Evolutionary conservation across 1,140 invertebrate genomes (phyloP), one percentile per base, ranked within the genome.

Genomic region (Streblospio benedicti): DNA sequence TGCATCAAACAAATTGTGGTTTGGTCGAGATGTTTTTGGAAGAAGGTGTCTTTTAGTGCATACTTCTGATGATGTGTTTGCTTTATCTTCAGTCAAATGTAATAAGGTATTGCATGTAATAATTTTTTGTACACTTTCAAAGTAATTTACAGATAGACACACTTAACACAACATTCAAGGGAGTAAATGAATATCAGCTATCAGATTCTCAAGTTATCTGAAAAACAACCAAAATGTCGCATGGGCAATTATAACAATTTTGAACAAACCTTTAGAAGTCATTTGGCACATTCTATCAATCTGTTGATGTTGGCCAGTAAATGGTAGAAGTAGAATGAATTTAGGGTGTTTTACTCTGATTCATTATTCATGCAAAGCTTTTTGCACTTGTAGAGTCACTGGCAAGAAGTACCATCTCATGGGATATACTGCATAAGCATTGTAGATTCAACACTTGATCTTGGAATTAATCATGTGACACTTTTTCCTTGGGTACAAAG

Each of bases 21-120:
- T 94, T 80, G 86, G 85, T 5, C 81, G 92, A 74, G 93, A 97
- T 79, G 79, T 81, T 62, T 85, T 92, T 75, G 93, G 93, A 27
- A 81, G 91, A 65, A 85, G 89, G 63, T 90, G 89, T 77, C 79
- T 94, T 35, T 76, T 93, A 18, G 82, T 89, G 69, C 83, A 72
- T 60, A 59, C 71, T 12, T 69, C 71, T n/a, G 12, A 28, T 47
- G n/a, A 27, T 23, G 25, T 18, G 14, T 14, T 18, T 32, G 41
- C 16, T 12, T 16, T 55, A 28, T 14, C n/a, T 25, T 33, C 25
- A 20, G 28, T 45, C 31, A 18, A 60, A 56, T 33, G 12, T 47
- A 30, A 14, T 23, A 47, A n/a, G 9, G 0, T n/a, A 23, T 16
- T 50, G 14, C 12, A 14, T 50, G 12, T n/a, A 12, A 14, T 50